Percentiles rank a stretch among this genome's conserved stretches.
Evolutionary conservation across 2,888 invertebrate genomes (phyloP).

Genomic region (Heteromurus nitidus): DNA sequence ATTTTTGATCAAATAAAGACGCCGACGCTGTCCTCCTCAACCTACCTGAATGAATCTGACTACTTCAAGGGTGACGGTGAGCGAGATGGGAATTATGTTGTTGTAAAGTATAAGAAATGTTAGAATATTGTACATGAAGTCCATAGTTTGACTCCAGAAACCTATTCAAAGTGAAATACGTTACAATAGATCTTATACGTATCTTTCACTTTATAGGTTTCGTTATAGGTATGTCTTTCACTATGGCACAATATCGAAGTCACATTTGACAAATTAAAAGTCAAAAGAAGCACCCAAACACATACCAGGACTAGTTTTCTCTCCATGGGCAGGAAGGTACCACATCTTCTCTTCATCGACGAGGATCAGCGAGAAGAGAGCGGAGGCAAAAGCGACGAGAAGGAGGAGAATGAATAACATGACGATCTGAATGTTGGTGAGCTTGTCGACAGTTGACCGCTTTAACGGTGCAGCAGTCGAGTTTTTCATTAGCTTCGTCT

Average conservation of each 20-base stretch:
- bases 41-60: slow-evolving; percentile 95
- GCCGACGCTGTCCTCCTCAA: too few species aligned
- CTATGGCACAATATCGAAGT: too few species aligned
- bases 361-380: slow-evolving; percentile 83
- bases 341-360: slow-evolving; percentile 61
- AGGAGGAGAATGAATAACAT: slow-evolving; percentile 95
- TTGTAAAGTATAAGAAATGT: slow-evolving; percentile 99
- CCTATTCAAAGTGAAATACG: too few species aligned
- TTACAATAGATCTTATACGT: too few species aligned
- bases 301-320: too few species aligned
- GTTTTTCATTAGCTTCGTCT: slow-evolving; percentile 98
- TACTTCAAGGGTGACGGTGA: slow-evolving; percentile 98
- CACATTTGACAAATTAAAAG: too few species aligned
- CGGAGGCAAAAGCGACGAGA: slow-evolving; percentile 90
- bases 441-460: slow-evolving; percentile 93
- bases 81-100: slow-evolving; percentile 98
- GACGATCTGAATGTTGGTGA: slow-evolving; percentile 95
- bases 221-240: too few species aligned
- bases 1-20: neutral
- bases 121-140: slow-evolving; percentile 88
- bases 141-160: slow-evolving; percentile 51
- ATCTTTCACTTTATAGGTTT: too few species aligned
- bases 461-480: slow-evolving; percentile 90
- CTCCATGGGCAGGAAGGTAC: slow-evolving; percentile 67
- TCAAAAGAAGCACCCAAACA: too few species aligned